phyloP scores from a whole-genome alignment of 2,113 vertebrate species.

The Aphelocoma coerulescens region DNA sequence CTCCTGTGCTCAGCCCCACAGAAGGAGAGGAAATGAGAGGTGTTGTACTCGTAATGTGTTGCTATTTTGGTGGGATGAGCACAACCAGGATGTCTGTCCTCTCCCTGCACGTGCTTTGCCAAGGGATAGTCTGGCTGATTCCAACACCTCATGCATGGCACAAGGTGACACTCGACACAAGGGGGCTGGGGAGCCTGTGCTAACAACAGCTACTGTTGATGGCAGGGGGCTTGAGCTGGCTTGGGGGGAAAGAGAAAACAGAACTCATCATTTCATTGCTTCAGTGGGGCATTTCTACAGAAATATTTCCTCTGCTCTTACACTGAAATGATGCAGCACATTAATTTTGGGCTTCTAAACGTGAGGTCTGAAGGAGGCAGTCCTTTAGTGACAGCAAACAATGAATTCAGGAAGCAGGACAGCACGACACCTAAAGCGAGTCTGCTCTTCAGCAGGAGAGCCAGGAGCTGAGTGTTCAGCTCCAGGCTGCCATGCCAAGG shows the following conservation, averaged over 20 bases:
- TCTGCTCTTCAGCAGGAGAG: not conserved
- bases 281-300: not conserved
- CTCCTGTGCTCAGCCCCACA: not conserved
- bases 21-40: conserved; percentile 12
- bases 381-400: not conserved
- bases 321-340: not conserved
- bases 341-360: not conserved
- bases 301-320: not conserved
- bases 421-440: not conserved
- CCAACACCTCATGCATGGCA: accelerated
- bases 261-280: not conserved
- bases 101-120: not conserved
- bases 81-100: not conserved
- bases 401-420: not conserved
- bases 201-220: not conserved
- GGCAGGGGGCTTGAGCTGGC: not conserved
- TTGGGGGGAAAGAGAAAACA: not conserved
- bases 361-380: not conserved
- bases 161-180: not conserved
- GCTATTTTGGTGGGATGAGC: not conserved
- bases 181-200: not conserved
- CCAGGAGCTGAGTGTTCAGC: not conserved
- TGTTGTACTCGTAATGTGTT: not conserved
- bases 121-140: not conserved
- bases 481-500: not conserved